Evolutionary conservation across 1,140 invertebrate genomes (phyloP), one percentile per base, ranked within the genome.

Genomic region (Camponotus vicinus): DNA sequence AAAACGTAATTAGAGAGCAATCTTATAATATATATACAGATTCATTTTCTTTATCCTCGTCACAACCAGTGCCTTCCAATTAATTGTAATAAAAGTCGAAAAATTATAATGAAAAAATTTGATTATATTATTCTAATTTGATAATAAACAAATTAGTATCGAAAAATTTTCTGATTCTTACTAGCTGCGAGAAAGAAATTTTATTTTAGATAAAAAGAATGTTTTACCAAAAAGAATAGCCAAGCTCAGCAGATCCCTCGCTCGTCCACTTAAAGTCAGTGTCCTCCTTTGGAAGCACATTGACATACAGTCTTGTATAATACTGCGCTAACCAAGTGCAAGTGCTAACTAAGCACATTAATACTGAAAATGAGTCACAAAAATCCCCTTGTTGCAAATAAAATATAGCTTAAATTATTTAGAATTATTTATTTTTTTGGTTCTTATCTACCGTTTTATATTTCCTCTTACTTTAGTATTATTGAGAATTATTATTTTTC

Each of bases 281-380:
- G 89, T 98, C 97, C 90, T 98, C 97, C 84, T 96, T 96, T 9
- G 97, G 96, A 94, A 98, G 95, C 7, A 98, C 97, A 93, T 98
- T 98, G 86, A 96, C 94, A 79, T 97, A 96, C 64, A 98, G 95
- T 92, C 97, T 96, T 2, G 96, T 95, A 92, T 97, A 97, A 95
- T 96, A 98, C 92, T 98, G 97, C 2, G 96, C 96, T 77, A 97
- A 94, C 97, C 97, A 98, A 45, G 97, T 96, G 49, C 97, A 95
- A 75, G 97, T 96, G 45, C 97, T 97, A 8, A 96, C 95, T 34
- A 97, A 90, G 87, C 97, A 96, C 93, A 97, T 97, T 32, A 97
- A 89, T 61, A 97, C 98, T 98, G 95, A 93, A 96, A 92, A 40
- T 18, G 78, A 78, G 21, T 67, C 6, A 63, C 8, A 4, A 27